Evolutionary conservation across 2,113 vertebrate genomes (phyloP).

Genomic region (Shinisaurus crocodilurus): DNA sequence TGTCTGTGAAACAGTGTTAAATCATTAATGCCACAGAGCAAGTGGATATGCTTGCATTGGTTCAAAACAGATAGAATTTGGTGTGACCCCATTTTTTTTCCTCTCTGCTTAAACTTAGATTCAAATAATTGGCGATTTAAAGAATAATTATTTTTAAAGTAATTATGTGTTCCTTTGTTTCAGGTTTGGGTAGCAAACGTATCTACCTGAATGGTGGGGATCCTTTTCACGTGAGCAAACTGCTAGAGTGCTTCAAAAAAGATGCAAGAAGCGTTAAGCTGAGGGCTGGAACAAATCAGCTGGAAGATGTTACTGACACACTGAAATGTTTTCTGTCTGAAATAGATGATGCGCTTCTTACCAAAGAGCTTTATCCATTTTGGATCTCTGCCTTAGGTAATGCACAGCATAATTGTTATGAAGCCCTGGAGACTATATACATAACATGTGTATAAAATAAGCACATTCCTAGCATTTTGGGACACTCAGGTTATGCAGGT

Average conservation of each 20-base stretch:
- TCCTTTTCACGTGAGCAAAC: slow-evolving; percentile 76
- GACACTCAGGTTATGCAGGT: neutral
- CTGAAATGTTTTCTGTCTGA: slow-evolving; percentile 89
- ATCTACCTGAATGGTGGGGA: slow-evolving; percentile 89
- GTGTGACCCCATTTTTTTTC: no score
- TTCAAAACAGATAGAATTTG: neutral
- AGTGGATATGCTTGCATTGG: no score
- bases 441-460: neutral
- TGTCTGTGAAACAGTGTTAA: neutral
- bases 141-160: neutral
- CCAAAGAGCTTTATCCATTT: slow-evolving; percentile 96
- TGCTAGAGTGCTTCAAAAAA: slow-evolving; percentile 88
- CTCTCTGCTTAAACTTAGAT: neutral
- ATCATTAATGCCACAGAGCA: neutral
- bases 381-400: slow-evolving; percentile 95
- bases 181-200: slow-evolving; percentile 89
- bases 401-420: neutral
- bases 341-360: slow-evolving; percentile 90
- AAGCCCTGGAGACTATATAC: neutral
- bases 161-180: slow-evolving; percentile 18
- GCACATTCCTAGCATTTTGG: neutral
- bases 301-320: slow-evolving; percentile 90
- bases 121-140: neutral
- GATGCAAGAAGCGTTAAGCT: slow-evolving; percentile 94
- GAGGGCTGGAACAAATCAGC: slow-evolving; percentile 85